These are phyloP conservation scores for Lepidostoma basale DNA, from an alignment of 1,140 invertebrate species.

Conservation along the genomic window DNA sequence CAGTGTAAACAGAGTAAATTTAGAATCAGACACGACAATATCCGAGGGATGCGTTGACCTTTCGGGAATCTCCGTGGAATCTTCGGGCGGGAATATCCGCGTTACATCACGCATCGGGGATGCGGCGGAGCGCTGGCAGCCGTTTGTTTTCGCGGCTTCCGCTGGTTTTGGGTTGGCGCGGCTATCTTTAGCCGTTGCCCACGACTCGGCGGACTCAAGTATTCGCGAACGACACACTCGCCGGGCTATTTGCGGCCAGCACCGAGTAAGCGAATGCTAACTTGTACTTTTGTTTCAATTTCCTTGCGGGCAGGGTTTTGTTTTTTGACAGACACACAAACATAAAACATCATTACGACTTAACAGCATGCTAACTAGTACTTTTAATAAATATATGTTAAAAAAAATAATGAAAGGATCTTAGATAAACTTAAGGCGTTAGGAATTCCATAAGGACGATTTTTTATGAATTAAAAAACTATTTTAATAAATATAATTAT, in stretches of 20 bases:
- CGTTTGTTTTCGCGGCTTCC: constrained; percentile 22
- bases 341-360: too few species aligned
- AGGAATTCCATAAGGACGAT: too few species aligned
- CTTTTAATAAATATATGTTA: too few species aligned
- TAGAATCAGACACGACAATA: too few species aligned
- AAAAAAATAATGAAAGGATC: too few species aligned
- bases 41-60: background rate
- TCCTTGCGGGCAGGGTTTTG: too few species aligned
- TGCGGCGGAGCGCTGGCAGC: background rate
- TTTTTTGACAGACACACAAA: too few species aligned
- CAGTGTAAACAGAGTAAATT: too few species aligned
- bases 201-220: constrained; percentile 18
- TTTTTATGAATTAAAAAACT: too few species aligned
- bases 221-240: constrained; percentile 4
- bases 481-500: too few species aligned
- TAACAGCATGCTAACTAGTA: too few species aligned
- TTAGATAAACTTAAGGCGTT: too few species aligned
- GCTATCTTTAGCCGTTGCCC: constrained; percentile 24
- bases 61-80: constrained; percentile 1
- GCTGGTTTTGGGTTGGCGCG: constrained; percentile 11
- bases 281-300: background rate
- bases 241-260: background rate
- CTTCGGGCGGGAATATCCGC: background rate
- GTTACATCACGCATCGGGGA: background rate
- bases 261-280: constrained; percentile 5